A percentile compares a stretch with the other conserved stretches of the same genome.
Conservation (phyloP, 2,113 vertebrate genomes). For the Pao palembangensis region DNA sequence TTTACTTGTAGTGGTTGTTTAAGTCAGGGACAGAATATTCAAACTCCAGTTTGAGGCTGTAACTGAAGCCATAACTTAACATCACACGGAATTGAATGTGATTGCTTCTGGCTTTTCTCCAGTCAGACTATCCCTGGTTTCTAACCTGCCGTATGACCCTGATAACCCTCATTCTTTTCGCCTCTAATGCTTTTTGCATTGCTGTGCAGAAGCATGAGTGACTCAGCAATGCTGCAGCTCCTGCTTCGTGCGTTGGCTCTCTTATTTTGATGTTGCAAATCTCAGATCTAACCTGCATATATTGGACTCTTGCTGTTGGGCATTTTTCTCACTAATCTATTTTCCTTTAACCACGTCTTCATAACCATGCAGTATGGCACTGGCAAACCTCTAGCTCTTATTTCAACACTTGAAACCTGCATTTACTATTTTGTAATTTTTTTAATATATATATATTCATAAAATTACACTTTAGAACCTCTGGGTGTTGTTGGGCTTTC, state of each 20-base stretch:
- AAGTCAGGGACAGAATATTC: conserved; percentile 35
- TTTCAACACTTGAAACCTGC: too few species aligned
- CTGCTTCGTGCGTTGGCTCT: conserved; percentile 1
- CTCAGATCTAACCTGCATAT: not conserved
- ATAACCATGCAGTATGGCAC: too few species aligned
- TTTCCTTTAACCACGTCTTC: too few species aligned
- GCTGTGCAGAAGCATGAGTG: conserved; percentile 33
- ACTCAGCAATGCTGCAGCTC: conserved; percentile 43
- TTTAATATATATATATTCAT: too few species aligned
- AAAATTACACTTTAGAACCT: too few species aligned
- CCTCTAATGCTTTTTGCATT: not conserved
- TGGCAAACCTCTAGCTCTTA: too few species aligned
- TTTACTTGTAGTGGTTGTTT: not conserved
- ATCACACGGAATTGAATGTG: not conserved
- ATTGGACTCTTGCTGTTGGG: not conserved
- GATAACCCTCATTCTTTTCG: not conserved
- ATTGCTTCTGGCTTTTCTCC: not conserved
- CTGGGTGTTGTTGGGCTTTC: too few species aligned
- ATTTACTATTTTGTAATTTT: too few species aligned
- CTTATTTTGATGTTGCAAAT: not conserved
- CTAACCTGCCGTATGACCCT: not conserved
- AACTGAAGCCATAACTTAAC: not conserved
- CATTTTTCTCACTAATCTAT: too few species aligned
- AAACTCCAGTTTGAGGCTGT: not conserved
- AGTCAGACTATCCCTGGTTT: not conserved